These are phyloP conservation scores for Heliconius himera DNA, from an alignment of 1,140 invertebrate genomes.

Conservation along the genomic window DNA sequence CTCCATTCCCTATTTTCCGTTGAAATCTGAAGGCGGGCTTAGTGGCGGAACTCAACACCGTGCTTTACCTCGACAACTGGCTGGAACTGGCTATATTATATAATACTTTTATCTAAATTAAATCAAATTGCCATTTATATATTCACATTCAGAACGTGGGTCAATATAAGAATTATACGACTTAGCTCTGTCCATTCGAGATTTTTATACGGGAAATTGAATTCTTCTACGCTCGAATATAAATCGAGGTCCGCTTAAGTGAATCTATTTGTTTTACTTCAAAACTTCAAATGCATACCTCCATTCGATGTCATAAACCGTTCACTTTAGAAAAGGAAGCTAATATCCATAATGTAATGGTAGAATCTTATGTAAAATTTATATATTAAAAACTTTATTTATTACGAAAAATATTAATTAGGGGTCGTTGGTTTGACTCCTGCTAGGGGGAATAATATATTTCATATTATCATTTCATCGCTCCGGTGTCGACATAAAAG, in stretches of 20 bases:
- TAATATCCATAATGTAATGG: not conserved
- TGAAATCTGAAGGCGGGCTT: too few species aligned
- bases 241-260: slow-evolving; percentile 44
- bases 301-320: not conserved
- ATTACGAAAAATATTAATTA: not conserved
- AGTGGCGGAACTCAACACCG: too few species aligned
- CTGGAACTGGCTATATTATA: too few species aligned
- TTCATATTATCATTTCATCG: too few species aligned
- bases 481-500: too few species aligned
- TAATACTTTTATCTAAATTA: not conserved
- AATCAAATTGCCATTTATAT: not conserved
- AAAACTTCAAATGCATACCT: slow-evolving; percentile 25
- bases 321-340: not conserved
- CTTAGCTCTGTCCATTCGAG: slow-evolving; percentile 44
- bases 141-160: slow-evolving; percentile 5
- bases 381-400: not conserved
- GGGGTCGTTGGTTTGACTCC: too few species aligned
- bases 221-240: slow-evolving; percentile 55
- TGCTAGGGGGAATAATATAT: too few species aligned
- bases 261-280: slow-evolving; percentile 49
- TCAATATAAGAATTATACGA: slow-evolving; percentile 33
- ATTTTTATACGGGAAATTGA: slow-evolving; percentile 62
- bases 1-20: too few species aligned
- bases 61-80: too few species aligned
- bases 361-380: not conserved